phyloP scores from a whole-genome alignment of 2,113 vertebrate genomes.

The Nasalis larvatus region DNA sequence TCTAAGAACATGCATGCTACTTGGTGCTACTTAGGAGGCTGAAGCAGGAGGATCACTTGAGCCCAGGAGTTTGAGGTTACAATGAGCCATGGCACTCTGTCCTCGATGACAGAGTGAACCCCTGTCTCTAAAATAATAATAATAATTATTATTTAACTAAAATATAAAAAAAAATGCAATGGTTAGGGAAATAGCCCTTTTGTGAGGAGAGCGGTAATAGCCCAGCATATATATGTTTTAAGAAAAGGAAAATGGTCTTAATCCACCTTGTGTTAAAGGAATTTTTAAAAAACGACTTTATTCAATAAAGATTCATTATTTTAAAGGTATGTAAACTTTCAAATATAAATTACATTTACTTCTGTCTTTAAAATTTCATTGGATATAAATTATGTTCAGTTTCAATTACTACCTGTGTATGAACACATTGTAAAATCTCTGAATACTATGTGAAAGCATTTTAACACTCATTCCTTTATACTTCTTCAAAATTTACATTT shows the following conservation, averaged over 20 bases:
- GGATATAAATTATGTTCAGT: background rate
- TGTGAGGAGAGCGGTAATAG: background rate
- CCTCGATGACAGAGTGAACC: too few species aligned
- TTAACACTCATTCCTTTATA: background rate
- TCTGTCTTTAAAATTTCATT: background rate
- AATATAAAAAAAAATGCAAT: background rate
- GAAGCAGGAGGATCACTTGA: too few species aligned
- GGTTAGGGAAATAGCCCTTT: background rate
- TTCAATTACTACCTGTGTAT: background rate
- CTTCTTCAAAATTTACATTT: background rate
- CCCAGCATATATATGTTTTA: background rate
- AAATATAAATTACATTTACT: constrained; percentile 4
- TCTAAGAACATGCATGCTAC: background rate
- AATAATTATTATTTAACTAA: too few species aligned
- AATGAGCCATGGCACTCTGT: too few species aligned
- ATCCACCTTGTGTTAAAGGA: background rate
- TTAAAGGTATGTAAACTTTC: background rate
- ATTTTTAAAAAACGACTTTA: background rate
- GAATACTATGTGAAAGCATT: background rate
- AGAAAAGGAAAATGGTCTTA: background rate
- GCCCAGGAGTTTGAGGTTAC: too few species aligned
- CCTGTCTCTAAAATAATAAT: too few species aligned
- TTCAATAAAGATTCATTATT: constrained; percentile 5
- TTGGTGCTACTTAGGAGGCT: too few species aligned
- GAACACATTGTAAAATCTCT: background rate